Percentiles rank a stretch among this genome's conserved stretches.
phyloP scores from a whole-genome alignment of 2,113 vertebrate species.

The Salminus brasiliensis region DNA sequence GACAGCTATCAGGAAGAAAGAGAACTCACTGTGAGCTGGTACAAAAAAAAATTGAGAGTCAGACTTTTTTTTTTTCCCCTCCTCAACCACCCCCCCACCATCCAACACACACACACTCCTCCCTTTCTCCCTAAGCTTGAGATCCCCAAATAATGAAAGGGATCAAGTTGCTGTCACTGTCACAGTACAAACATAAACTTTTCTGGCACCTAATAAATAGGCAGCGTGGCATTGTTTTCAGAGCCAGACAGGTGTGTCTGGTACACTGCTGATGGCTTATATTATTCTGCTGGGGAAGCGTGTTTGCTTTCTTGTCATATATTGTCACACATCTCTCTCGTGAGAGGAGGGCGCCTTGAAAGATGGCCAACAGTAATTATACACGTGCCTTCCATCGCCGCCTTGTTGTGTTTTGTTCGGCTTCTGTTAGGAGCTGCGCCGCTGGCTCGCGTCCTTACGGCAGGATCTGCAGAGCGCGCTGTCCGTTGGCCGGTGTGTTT shows the following conservation, averaged over 20 bases:
- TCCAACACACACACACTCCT: slow-evolving; percentile 10
- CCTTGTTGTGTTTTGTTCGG: slow-evolving; percentile 61
- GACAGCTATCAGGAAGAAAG: slow-evolving; percentile 83
- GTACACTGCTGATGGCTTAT: slow-evolving; percentile 77
- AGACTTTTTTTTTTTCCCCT: slow-evolving; percentile 66
- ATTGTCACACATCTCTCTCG: slow-evolving; percentile 82
- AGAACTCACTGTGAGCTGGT: slow-evolving; percentile 69
- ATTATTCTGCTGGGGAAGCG: slow-evolving; percentile 80
- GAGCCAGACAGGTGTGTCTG: slow-evolving; percentile 82
- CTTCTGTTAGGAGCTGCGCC: slow-evolving; percentile 40
- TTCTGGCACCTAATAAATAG: slow-evolving; percentile 85
- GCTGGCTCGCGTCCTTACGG: slow-evolving; percentile 62
- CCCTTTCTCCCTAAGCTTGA: slow-evolving; percentile 48
- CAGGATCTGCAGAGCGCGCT: slow-evolving; percentile 46
- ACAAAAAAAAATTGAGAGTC: slow-evolving; percentile 70
- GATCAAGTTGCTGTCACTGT: slow-evolving; percentile 85
- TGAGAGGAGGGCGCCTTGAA: slow-evolving; percentile 77
- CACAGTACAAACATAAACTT: slow-evolving; percentile 83
- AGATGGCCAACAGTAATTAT: slow-evolving; percentile 84
- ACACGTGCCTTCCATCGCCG: slow-evolving; percentile 70
- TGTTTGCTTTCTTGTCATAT: slow-evolving; percentile 84
- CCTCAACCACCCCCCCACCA: slow-evolving; percentile 1
- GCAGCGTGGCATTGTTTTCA: slow-evolving; percentile 82
- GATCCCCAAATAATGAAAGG: slow-evolving; percentile 75
- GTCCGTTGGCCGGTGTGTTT: too few species aligned